Evolutionary conservation across 1,140 invertebrate species (phyloP).

Genomic region (Tetramorium simillimum): DNA sequence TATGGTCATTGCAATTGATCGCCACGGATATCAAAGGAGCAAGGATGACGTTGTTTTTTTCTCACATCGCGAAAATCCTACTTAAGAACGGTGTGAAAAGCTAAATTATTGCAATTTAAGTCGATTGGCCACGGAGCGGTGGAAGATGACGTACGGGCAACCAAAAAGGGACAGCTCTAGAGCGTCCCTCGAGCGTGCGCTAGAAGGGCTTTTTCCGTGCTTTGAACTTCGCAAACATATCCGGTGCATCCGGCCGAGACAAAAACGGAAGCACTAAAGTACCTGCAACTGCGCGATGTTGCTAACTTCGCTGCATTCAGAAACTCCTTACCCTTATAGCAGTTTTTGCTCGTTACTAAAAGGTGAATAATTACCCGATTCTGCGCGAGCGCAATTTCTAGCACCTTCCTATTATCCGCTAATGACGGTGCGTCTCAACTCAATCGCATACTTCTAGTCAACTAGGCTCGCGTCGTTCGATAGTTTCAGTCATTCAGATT

Average conservation of each 20-base stretch:
- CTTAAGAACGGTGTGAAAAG: background rate
- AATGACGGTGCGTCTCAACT: slow-evolving; percentile 28
- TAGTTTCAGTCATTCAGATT: slow-evolving; percentile 6
- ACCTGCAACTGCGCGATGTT: slow-evolving; percentile 60
- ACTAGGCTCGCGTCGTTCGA: background rate
- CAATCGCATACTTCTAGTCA: slow-evolving; percentile 43
- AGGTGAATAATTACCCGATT: slow-evolving; percentile 58
- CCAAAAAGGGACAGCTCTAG: slow-evolving; percentile 39
- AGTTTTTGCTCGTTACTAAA: slow-evolving; percentile 54
- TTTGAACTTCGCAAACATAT: slow-evolving; percentile 62
- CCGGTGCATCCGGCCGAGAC: slow-evolving; percentile 53
- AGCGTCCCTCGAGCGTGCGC: slow-evolving; percentile 13
- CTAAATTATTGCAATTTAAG: slow-evolving; percentile 51
- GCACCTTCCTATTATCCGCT: slow-evolving; percentile 41
- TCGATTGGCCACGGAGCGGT: slow-evolving; percentile 17
- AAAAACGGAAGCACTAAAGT: slow-evolving; percentile 62
- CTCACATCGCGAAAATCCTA: slow-evolving; percentile 4
- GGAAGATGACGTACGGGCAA: slow-evolving; percentile 18
- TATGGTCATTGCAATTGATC: background rate
- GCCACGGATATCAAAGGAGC: background rate
- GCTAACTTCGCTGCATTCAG: slow-evolving; percentile 58
- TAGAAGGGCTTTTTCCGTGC: slow-evolving; percentile 52
- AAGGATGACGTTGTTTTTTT: background rate
- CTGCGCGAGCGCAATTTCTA: slow-evolving; percentile 34
- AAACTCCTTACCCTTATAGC: slow-evolving; percentile 57